A percentile compares a stretch with the other conserved stretches of the same genome.
These are phyloP conservation scores for Macrotus californicus DNA, from an alignment of 2,113 vertebrate species.

Conservation along the genomic window DNA sequence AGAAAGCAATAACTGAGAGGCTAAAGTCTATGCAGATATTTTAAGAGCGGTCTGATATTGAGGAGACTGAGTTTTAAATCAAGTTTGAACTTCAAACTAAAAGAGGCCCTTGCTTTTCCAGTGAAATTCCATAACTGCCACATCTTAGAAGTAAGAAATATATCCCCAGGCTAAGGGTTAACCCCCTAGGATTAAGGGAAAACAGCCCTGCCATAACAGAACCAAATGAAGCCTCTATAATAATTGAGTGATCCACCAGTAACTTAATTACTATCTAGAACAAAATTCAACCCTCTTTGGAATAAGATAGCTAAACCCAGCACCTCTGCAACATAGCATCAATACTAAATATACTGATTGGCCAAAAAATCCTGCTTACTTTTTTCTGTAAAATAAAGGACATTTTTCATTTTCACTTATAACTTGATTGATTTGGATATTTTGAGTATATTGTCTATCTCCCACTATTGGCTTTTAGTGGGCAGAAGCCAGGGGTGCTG, in stretches of 20 bases:
- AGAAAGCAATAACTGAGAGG: background rate
- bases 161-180: background rate
- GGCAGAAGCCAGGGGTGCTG: too few species aligned
- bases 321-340: background rate
- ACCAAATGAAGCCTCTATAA: background rate
- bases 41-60: background rate
- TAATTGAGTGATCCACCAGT: background rate
- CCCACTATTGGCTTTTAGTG: too few species aligned
- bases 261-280: background rate
- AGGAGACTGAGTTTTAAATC: background rate
- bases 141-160: background rate
- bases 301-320: background rate
- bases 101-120: background rate
- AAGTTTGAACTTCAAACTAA: background rate
- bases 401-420: too few species aligned
- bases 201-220: background rate
- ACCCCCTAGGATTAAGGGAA: background rate
- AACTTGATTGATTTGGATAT: too few species aligned
- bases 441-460: too few species aligned
- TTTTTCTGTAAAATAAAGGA: too few species aligned
- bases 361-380: too few species aligned
- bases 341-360: background rate
- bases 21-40: background rate
- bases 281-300: background rate
- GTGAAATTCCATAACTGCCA: background rate